phyloP scores from a whole-genome alignment of 2,113 vertebrate species.

The Ginglymostoma cirratum region DNA sequence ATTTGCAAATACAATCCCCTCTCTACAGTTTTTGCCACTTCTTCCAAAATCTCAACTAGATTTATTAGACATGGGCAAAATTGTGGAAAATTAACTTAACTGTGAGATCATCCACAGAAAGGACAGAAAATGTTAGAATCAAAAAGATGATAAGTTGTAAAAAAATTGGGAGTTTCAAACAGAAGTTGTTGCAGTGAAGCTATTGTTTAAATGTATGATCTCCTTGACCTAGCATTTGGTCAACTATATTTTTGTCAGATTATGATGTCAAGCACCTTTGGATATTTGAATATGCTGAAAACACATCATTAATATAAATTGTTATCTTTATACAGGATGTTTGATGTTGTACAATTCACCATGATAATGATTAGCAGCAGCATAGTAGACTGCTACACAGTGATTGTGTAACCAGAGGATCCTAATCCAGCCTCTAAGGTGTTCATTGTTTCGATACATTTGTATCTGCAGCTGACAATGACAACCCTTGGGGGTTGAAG shows the following conservation, averaged over 20 bases:
- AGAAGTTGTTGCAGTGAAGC: no score
- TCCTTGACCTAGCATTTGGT: not conserved
- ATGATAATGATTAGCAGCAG: not conserved
- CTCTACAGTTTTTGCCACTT: no score
- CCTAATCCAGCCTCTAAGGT: not conserved
- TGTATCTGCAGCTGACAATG: not conserved
- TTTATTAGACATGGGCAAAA: no score
- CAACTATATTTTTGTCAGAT: not conserved
- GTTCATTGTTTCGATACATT: not conserved
- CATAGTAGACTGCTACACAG: not conserved
- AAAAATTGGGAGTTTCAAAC: no score
- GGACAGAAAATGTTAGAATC: no score
- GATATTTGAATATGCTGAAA: not conserved
- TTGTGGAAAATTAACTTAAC: no score
- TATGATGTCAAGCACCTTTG: not conserved
- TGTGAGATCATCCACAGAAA: no score
- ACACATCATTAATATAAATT: not conserved
- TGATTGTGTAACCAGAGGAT: not conserved
- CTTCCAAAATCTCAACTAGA: no score
- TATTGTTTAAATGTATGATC: not conserved
- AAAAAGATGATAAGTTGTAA: no score
- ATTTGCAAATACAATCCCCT: no score
- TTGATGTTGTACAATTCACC: not conserved
- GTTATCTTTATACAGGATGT: not conserved
- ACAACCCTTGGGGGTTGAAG: not conserved